Evolutionary conservation across 1,140 invertebrate genomes (phyloP).

Genomic region (Ridgeia piscesae): DNA sequence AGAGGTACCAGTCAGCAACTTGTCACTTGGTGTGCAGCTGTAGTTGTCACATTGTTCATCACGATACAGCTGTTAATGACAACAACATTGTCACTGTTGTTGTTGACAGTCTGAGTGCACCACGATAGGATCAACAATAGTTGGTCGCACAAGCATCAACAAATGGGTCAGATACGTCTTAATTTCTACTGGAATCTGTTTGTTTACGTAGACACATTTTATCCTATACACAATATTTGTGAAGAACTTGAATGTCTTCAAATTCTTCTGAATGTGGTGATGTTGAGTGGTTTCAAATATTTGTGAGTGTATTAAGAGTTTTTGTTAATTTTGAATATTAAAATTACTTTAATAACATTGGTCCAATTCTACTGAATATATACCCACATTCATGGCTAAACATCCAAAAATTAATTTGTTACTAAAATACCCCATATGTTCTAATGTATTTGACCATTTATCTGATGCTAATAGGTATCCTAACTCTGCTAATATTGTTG

Average conservation of each 20-base stretch:
- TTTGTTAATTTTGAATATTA: no score
- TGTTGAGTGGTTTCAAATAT: no score
- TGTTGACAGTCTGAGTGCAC: background rate
- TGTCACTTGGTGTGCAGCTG: background rate
- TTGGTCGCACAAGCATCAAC: background rate
- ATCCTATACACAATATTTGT: background rate
- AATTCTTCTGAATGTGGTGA: background rate
- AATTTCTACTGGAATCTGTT: background rate
- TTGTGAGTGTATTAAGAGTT: background rate
- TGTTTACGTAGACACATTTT: background rate
- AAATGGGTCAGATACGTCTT: background rate
- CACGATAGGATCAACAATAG: background rate
- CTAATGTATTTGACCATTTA: background rate
- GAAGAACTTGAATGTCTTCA: background rate
- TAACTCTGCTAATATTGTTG: background rate
- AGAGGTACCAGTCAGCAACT: background rate
- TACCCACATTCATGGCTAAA: background rate
- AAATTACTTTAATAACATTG: no score
- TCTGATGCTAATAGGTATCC: background rate
- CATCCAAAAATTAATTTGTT: background rate
- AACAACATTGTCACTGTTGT: background rate
- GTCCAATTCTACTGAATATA: background rate
- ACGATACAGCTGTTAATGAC: background rate
- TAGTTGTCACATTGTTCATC: background rate
- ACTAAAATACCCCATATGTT: background rate